Evolutionary conservation across 2,113 vertebrate genomes (phyloP).

Genomic region (Saccopteryx bilineata): DNA sequence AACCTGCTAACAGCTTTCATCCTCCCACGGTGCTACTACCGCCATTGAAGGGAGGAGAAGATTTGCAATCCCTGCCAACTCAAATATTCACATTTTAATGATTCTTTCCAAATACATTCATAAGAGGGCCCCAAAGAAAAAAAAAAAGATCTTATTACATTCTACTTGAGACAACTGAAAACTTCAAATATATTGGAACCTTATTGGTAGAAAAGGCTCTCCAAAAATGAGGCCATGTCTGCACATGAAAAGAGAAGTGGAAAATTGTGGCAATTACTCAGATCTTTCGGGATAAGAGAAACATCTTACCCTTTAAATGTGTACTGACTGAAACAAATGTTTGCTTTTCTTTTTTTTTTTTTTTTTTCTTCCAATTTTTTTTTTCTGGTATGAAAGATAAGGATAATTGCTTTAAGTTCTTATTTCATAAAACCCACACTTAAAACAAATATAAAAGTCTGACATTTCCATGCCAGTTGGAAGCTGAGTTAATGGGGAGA

Average conservation of each 20-base stretch:
- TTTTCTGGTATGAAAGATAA: not conserved
- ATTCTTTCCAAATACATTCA: constrained; percentile 55
- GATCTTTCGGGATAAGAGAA: not conserved
- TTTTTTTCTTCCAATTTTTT: not conserved
- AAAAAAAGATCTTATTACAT: constrained; percentile 58
- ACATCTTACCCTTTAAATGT: not conserved
- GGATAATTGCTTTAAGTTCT: constrained; percentile 45
- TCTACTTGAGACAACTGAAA: constrained; percentile 67
- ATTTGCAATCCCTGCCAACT: constrained; percentile 41
- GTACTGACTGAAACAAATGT: constrained; percentile 15
- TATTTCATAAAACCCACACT: not conserved
- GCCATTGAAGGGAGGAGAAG: not conserved
- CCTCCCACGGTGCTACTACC: not conserved
- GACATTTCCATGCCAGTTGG: not conserved
- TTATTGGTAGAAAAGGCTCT: constrained; percentile 40
- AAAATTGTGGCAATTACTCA: constrained; percentile 46
- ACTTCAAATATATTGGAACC: constrained; percentile 50
- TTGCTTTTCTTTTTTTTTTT: not conserved
- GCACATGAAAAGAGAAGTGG: constrained; percentile 31
- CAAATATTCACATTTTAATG: constrained; percentile 52
- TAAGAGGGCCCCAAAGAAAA: not conserved
- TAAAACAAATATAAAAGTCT: constrained; percentile 37
- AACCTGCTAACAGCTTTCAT: not conserved
- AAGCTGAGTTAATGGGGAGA: not conserved
- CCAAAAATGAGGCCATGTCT: constrained; percentile 4